Base-by-base conservation (phyloP, 2,888 invertebrate species). In the Oscheius myriophilus region DNA sequence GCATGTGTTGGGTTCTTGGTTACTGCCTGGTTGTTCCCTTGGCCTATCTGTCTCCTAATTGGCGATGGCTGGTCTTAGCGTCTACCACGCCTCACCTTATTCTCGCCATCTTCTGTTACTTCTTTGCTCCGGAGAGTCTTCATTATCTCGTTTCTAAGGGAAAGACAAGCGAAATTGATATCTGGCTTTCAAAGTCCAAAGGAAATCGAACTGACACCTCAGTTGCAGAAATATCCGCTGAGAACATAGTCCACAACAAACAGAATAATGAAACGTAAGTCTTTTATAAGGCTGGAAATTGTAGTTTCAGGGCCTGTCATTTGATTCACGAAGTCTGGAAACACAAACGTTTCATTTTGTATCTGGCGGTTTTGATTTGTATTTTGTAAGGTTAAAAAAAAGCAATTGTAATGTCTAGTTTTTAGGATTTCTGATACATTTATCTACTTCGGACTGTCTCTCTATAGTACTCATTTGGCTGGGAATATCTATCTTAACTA, bases 1-100 rank as follows among this genome's bases (percentile, higher is more conserved):
- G 84, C 0, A 62, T 81, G n/a, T 70, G 72, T 46, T 80, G 80
- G 80, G 78, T 78, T 1, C 41, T 76, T 23, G 84, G 84, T 12
- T 82, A 82, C 53, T 80, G 79, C 64, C 23, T 66, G n/a, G 45
- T 61, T 9, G 49, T 61, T 18, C 67, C 67, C 11, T n/a, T 67
- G 16, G 67, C 67, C 46, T 67, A 61, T 26, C 52, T 67, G 12
- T 59, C 67, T 21, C 61, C 67, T 14, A n/a, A 33, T 26, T 67
- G 67, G 67, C 26, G 67, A 46, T 58, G 41, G 45, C 26, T 59
- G 14, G 51, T 46, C 4, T 52, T 64, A 16, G 11, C 21, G 49
- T 49, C 61, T n/a, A 49, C 52, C 2, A 12, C 58, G 2, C 69
- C 69, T 9, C 42, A 52, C 11, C 42, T 64, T 2, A 25, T 61